These are phyloP conservation scores for Bellardia bayeri DNA, from an alignment of 2,888 invertebrate genomes.

Conservation along the genomic window DNA sequence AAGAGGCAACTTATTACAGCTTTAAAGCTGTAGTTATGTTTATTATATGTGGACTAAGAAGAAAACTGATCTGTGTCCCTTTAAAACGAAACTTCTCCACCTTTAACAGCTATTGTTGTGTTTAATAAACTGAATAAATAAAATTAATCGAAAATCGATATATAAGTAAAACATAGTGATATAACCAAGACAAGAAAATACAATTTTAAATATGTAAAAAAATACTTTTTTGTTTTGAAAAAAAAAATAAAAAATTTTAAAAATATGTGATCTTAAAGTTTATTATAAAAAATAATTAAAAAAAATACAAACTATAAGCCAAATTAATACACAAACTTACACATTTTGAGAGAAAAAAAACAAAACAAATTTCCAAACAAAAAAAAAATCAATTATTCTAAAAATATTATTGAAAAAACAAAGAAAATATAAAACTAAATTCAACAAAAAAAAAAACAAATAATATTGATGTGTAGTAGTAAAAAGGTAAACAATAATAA, in stretches of 20 bases:
- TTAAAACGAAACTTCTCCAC: too few relatives aligned
- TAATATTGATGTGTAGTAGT: constrained; percentile 69
- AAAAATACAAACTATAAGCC: constrained; percentile 64
- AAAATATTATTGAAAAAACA: constrained; percentile 46
- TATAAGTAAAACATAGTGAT: constrained; percentile 67
- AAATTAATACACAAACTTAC: constrained; percentile 54
- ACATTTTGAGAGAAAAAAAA: constrained; percentile 50
- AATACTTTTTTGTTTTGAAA: constrained; percentile 55
- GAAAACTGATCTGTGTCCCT: too few relatives aligned
- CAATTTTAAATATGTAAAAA: constrained; percentile 32
- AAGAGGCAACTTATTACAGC: too few relatives aligned
- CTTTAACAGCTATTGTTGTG: constrained; percentile 4
- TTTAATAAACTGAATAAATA: constrained; percentile 14
- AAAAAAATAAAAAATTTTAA: constrained; percentile 52
- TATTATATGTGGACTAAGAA: too few relatives aligned
- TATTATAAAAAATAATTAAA: constrained; percentile 71
- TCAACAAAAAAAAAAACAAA: constrained; percentile 16
- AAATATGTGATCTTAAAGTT: constrained; percentile 71
- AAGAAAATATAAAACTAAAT: constrained; percentile 17
- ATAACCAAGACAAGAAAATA: constrained; percentile 68
- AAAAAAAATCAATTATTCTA: constrained; percentile 27
- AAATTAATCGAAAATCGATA: constrained; percentile 38
- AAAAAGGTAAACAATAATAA: constrained; percentile 10
- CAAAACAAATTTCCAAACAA: constrained; percentile 23
- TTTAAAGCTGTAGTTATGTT: too few relatives aligned